Conservation (phyloP, 2,888 invertebrate species). For the Heliconius hortense region DNA sequence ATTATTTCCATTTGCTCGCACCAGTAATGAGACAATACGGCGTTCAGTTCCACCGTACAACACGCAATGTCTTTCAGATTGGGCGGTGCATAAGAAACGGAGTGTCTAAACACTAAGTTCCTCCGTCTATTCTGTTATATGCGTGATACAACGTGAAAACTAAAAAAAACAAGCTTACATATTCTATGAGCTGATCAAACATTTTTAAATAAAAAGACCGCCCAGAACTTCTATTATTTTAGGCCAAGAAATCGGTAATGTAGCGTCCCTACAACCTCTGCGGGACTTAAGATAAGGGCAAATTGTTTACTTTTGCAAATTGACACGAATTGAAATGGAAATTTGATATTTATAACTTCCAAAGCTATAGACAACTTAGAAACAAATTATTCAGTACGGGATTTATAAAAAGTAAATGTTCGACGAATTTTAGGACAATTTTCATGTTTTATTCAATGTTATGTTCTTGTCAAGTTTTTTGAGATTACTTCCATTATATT, state of each 20-base stretch:
- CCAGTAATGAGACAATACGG: too few relatives aligned
- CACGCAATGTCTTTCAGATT: too few relatives aligned
- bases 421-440: neutral
- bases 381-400: conserved; percentile 1
- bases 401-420: neutral
- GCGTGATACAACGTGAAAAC: neutral
- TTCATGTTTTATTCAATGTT: conserved; percentile 12
- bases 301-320: conserved; percentile 36
- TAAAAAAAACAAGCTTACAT: neutral
- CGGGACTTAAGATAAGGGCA: conserved; percentile 26
- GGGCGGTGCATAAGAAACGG: too few relatives aligned
- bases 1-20: too few relatives aligned
- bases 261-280: conserved; percentile 31
- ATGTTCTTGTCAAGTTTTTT: neutral
- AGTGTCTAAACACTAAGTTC: neutral
- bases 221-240: conserved; percentile 25
- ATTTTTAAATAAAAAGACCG: conserved; percentile 13
- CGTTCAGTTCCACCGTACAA: too few relatives aligned
- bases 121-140: neutral
- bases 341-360: conserved; percentile 23
- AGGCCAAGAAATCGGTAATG: conserved; percentile 29
- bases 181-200: neutral
- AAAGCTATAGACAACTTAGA: conserved; percentile 10
- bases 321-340: conserved; percentile 34
- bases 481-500: neutral